A percentile compares a stretch with the other conserved stretches of the same genome.
Conservation (phyloP, 2,888 invertebrate species). For the Campoplex capitator region DNA sequence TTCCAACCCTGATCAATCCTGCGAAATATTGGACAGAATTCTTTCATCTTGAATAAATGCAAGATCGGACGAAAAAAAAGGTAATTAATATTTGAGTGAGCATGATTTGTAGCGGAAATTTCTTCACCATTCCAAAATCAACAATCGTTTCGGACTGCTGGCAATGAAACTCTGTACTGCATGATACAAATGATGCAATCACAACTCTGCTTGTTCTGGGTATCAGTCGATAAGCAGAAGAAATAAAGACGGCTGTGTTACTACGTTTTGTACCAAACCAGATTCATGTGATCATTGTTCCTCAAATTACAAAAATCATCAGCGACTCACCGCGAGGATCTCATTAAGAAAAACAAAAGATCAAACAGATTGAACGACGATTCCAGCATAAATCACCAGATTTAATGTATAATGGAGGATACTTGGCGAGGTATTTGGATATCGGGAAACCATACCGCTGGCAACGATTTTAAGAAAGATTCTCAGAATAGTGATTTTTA, state of each 20-base stretch:
- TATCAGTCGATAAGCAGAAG: too few relatives aligned
- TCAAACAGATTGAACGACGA: not conserved
- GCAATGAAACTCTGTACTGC: too few relatives aligned
- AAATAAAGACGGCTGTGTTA: too few relatives aligned
- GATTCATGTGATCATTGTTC: not conserved
- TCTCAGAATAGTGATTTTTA: not conserved
- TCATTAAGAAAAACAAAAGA: not conserved
- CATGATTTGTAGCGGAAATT: not conserved
- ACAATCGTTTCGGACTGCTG: not conserved
- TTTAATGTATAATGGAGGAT: not conserved
- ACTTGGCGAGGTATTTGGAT: not conserved
- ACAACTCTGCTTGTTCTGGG: too few relatives aligned
- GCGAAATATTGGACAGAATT: not conserved
- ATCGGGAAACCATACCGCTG: not conserved
- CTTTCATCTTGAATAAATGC: not conserved
- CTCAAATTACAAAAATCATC: not conserved
- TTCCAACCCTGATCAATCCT: not conserved
- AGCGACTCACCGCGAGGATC: not conserved
- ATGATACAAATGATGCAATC: too few relatives aligned
- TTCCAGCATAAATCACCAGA: not conserved
- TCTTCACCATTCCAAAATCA: not conserved
- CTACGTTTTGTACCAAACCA: not conserved
- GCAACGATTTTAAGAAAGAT: not conserved
- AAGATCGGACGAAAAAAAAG: not conserved
- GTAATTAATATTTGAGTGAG: not conserved